These are phyloP conservation scores for Sebastes hubbsi DNA, from an alignment of 2,797 vertebrate genomes.

Conservation along the genomic window DNA sequence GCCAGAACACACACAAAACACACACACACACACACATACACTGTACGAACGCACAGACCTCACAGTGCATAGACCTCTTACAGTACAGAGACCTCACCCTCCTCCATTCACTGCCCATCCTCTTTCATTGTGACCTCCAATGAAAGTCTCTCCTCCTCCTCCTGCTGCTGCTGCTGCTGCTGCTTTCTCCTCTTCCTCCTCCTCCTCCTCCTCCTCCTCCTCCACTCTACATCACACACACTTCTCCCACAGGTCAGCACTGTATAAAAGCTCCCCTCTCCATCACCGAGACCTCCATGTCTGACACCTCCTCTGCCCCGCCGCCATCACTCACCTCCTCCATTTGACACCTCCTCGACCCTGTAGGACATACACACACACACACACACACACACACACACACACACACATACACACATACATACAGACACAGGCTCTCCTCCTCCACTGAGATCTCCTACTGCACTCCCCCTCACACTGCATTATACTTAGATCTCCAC, in stretches of 20 bases:
- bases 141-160: constrained; percentile 39
- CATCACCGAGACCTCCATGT: constrained; percentile 68
- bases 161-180: constrained; percentile 24
- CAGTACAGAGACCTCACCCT: constrained; percentile 64
- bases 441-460: constrained; percentile 74
- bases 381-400: constrained; percentile 31
- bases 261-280: constrained; percentile 54
- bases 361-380: constrained; percentile 60
- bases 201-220: constrained; percentile 34
- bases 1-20: constrained; percentile 64
- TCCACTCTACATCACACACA: constrained; percentile 46
- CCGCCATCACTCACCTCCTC: constrained; percentile 68
- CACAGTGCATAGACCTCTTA: constrained; percentile 55
- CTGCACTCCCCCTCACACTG: constrained; percentile 76
- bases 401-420: constrained; percentile 26
- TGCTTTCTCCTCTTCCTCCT: constrained; percentile 12
- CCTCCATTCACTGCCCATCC: constrained; percentile 64
- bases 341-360: constrained; percentile 71
- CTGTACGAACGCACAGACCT: constrained; percentile 36
- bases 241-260: constrained; percentile 56
- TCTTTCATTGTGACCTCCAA: constrained; percentile 62
- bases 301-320: constrained; percentile 69
- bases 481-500: constrained; percentile 82
- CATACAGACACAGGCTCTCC: constrained; percentile 54
- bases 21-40: constrained; percentile 2